Percentiles rank a stretch among this genome's conserved stretches.
phyloP scores from a whole-genome alignment of 2,113 vertebrate genomes.

The Seriola aureovittata region DNA sequence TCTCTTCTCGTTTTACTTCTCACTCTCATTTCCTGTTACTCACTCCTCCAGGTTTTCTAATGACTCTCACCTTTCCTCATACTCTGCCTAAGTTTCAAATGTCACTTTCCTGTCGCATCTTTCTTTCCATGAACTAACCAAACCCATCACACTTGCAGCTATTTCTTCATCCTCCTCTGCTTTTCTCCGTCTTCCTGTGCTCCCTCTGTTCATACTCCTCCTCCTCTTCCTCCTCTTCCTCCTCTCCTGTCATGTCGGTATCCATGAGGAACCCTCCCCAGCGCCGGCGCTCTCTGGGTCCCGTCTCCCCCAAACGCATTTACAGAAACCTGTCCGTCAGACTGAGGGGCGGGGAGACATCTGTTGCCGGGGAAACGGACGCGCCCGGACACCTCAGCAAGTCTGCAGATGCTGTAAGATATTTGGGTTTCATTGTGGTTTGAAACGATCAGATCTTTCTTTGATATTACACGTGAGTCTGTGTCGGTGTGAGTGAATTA shows the following conservation, averaged over 20 bases:
- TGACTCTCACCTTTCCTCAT: conserved; percentile 27
- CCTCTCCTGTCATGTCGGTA: conserved; percentile 63
- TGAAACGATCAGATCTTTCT: conserved; percentile 13
- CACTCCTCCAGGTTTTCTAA: conserved; percentile 31
- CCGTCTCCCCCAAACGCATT: conserved; percentile 84
- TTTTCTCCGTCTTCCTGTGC: not conserved
- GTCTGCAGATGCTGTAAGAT: conserved; percentile 75
- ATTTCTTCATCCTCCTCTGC: not conserved
- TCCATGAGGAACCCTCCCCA: conserved; percentile 77
- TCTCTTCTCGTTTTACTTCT: conserved; percentile 5
- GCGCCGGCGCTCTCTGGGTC: conserved; percentile 81
- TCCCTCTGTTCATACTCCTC: not conserved
- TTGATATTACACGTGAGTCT: conserved; percentile 22
- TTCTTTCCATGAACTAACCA: conserved; percentile 24
- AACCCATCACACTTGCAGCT: not conserved
- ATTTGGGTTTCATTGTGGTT: not conserved
- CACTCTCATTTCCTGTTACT: not conserved
- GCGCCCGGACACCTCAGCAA: conserved; percentile 62
- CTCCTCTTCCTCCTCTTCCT: conserved; percentile 14
- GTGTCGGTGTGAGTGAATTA: conserved; percentile 24
- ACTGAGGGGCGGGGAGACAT: conserved; percentile 76
- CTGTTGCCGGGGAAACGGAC: conserved; percentile 43
- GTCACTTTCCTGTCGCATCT: conserved; percentile 16
- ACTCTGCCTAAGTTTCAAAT: conserved; percentile 10
- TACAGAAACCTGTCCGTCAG: conserved; percentile 85